Conservation (phyloP, 1,140 invertebrate genomes). For the Procambarus virginalis region DNA sequence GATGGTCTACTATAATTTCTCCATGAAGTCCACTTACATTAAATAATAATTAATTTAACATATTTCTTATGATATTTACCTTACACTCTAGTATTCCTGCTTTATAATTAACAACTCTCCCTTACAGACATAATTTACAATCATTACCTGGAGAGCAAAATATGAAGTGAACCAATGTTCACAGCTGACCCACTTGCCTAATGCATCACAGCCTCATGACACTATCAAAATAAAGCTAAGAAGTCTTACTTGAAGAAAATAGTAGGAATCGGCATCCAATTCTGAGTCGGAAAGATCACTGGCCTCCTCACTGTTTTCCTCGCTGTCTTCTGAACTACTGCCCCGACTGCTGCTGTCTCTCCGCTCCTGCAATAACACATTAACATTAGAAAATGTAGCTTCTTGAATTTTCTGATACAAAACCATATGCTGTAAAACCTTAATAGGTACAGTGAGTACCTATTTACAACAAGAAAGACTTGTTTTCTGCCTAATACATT, state of each 20-base stretch:
- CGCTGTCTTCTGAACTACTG: constrained; percentile 73
- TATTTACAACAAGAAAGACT: not conserved
- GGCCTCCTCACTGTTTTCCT: constrained; percentile 79
- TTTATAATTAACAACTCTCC: no score
- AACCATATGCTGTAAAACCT: not conserved
- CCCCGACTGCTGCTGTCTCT: constrained; percentile 59
- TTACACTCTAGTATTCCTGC: no score
- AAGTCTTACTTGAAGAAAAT: constrained; percentile 79
- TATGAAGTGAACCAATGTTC: no score
- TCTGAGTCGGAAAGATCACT: constrained; percentile 89
- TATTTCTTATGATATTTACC: no score
- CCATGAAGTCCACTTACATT: no score
- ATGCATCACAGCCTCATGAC: not conserved
- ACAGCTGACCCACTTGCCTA: no score
- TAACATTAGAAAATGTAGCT: not conserved
- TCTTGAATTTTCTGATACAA: no score
- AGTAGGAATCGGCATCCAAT: constrained; percentile 92
- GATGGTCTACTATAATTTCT: no score
- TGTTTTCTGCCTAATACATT: no score
- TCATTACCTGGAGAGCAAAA: no score
- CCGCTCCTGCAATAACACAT: constrained; percentile 17
- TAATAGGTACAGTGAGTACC: not conserved
- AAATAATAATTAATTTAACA: no score
- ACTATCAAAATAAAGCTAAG: not conserved
- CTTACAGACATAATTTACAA: no score